Evolutionary conservation across 2,113 vertebrate species (phyloP), one percentile per base, ranked within the genome.

Genomic region (Brienomyrus longianalis): DNA sequence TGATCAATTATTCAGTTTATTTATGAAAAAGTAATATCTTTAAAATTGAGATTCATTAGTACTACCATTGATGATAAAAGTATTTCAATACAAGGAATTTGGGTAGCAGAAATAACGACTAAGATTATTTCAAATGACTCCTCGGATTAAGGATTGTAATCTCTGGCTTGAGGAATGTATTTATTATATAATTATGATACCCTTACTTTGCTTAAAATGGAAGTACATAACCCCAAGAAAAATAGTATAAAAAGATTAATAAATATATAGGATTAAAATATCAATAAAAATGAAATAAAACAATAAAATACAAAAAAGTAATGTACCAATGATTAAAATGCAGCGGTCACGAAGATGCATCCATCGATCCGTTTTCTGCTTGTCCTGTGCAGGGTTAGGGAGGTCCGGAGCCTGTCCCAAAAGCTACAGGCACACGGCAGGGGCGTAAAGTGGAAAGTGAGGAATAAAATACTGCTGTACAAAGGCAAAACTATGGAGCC

Each of bases 1-100:
- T 39, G 84, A 90, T 90, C 50, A 90, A 87, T 90, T 43, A 87
- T 80, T 77, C 48, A 77, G 84, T 47, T 51, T 56, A 51, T 74
- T 54, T 85, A 50, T 74, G 15, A 45, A 51, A 86, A 83, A 54
- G 56, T 70, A 89, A 62, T 85, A 70, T 86, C 54, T 90, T 50
- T 70, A 84, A 51, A 80, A 51, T 89, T 10, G 31, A 90, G 70
- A 86, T 84, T 52, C 23, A 23, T 17, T 86, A 70, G 50, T 9
- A 15, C 15, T 70, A 11, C 56, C 31, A 31, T 66, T 35, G 9
- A 90, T 74, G 59, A 43, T 48, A n/a, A 39, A 39, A 17, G 31
- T 84, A n/a, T 84, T 86, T n/a, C 62, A 70, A 87, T 56, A 54
- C 31, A 90, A 89, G 52, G 19, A 56, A 21, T 84, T 89, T 85